Percentiles rank a stretch among this genome's conserved stretches.
Evolutionary conservation across 2,113 vertebrate species (phyloP).

Genomic region (Hemichromis elongatus): DNA sequence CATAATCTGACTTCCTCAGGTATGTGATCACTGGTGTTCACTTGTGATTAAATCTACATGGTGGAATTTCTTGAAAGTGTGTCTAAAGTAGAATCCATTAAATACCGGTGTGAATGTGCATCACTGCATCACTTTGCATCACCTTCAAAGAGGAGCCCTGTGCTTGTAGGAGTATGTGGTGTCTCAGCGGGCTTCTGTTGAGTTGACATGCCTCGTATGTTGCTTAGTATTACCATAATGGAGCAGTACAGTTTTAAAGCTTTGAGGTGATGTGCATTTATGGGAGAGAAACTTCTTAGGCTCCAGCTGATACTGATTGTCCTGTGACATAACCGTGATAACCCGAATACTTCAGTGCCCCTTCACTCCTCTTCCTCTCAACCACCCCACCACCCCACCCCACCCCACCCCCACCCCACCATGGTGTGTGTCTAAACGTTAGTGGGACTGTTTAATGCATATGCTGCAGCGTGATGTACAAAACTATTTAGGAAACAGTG

Average conservation of each 20-base stretch:
- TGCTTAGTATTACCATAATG: not conserved
- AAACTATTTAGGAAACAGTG: not conserved
- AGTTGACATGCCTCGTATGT: not conserved
- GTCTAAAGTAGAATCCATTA: not conserved
- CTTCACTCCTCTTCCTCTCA: not conserved
- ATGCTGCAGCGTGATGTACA: not conserved
- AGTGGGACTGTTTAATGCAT: not conserved
- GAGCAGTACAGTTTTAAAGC: not conserved
- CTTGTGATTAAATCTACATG: not conserved
- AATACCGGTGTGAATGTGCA: not conserved
- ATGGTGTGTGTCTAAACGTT: not conserved
- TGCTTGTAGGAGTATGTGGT: not conserved
- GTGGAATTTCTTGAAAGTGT: too few relatives aligned
- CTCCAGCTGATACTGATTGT: not conserved
- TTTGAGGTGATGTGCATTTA: not conserved
- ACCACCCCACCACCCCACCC: not conserved
- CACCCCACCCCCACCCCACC: not conserved
- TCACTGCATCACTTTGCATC: not conserved
- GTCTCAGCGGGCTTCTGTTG: not conserved
- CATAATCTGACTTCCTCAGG: not conserved
- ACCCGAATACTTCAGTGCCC: not conserved
- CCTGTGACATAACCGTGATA: too few relatives aligned
- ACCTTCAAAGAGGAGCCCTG: not conserved
- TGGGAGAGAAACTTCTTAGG: not conserved
- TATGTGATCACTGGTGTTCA: not conserved